Base-by-base conservation (phyloP, 2,113 vertebrate genomes). In the Sprattus sprattus region DNA sequence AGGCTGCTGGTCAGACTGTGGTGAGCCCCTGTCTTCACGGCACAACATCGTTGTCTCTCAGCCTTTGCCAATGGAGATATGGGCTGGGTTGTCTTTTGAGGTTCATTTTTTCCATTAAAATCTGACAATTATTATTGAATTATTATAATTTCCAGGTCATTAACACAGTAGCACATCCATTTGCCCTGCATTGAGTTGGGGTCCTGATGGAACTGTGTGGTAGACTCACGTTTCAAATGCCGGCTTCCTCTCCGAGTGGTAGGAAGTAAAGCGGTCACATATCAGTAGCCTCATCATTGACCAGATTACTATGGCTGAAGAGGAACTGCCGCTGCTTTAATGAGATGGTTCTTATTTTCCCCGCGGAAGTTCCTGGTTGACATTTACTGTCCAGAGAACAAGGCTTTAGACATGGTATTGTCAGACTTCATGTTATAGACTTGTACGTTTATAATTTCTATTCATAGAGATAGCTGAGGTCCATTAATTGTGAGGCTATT, bases 1-100 rank as follows among this genome's bases (percentile, higher is more conserved):
- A 78, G 71, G 71, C 71, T 32, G 71, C 71, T 15, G 71, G 71
- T 16, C 71, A 78, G 71, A 78, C 71, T 16, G 71, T 78, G 71
- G 71, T 78, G 25, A 78, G 71, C 71, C 25, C 13, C 28, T 78
- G 10, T 78, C 32, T 32, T 78, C 28, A 78, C 16, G 71, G 32
- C 32, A 78, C 16, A 39, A 32, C 32, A 78, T 32, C 6, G 22
- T 71, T 28, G 64, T 32, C 64, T 78, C 28, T 75, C 18, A 32
- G 9, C 25, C 11, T 39, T 32, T 5, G 13, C 13, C 11, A 78
- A 78, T 13, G 15, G 67, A 28, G n/a, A n/a, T n/a, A n/a, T n/a
- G n/a, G n/a, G n/a, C n/a, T n/a, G n/a, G n/a, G n/a, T n/a, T n/a
- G n/a, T n/a, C n/a, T n/a, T n/a, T n/a, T n/a, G n/a, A n/a, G n/a